Evolutionary conservation across 2,113 vertebrate genomes (phyloP).

Genomic region (Alexandromys fortis): DNA sequence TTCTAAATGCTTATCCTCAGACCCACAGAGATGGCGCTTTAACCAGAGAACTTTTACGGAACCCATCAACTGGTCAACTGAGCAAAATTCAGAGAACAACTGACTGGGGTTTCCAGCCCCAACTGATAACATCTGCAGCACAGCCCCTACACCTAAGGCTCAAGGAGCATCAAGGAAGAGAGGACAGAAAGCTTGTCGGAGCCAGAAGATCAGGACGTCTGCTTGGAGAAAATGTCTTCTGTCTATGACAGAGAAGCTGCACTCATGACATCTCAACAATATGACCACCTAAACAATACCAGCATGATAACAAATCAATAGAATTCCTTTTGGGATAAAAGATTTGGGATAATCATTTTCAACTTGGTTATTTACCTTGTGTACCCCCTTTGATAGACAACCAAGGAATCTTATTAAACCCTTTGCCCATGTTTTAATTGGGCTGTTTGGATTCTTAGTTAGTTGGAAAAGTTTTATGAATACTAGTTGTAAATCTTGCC

Average conservation of each 20-base stretch:
- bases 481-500: neutral
- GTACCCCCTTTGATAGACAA: neutral
- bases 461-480: slow-evolving; percentile 18
- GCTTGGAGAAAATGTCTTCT: neutral
- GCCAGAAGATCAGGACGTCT: neutral
- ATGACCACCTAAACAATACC: neutral
- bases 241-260: neutral
- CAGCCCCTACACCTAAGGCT: neutral
- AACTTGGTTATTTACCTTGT: neutral
- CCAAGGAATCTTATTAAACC: neutral
- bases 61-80: neutral
- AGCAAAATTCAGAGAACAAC: neutral
- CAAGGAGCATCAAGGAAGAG: neutral
- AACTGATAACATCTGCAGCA: neutral
- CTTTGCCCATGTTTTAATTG: neutral
- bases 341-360: neutral
- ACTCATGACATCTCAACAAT: neutral
- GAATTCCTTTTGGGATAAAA: neutral
- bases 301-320: neutral
- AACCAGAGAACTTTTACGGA: neutral
- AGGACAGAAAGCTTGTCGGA: neutral
- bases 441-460: neutral
- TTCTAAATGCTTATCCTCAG: neutral
- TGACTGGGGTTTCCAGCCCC: too few species aligned
- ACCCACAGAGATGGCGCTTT: neutral